Evolutionary conservation across 2,113 vertebrate genomes (phyloP).

Genomic region (Paedocypris sp.): DNA sequence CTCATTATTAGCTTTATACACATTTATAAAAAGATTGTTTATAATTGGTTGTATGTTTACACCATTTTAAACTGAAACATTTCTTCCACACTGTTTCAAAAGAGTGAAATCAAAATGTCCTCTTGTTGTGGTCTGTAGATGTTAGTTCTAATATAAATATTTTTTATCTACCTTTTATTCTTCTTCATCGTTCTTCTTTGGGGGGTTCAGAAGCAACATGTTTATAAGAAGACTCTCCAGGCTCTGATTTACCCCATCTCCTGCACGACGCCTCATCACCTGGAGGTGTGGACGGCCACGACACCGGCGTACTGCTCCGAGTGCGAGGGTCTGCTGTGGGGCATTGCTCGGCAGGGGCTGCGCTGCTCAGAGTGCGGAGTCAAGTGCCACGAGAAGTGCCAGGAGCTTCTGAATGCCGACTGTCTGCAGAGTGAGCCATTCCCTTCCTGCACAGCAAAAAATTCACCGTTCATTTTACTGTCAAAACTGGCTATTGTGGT

Average conservation of each 20-base stretch:
- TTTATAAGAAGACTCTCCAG: slow-evolving; percentile 93
- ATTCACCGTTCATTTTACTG: neutral
- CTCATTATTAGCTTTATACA: too few species aligned
- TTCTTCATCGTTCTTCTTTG: too few species aligned
- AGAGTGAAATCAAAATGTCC: too few species aligned
- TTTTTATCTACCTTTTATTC: neutral
- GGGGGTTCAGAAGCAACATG: slow-evolving; percentile 94
- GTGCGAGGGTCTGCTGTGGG: slow-evolving; percentile 93
- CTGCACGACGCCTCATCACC: slow-evolving; percentile 91
- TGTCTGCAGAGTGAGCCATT: slow-evolving; percentile 87
- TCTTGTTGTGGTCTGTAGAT: too few species aligned
- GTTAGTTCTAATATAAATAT: too few species aligned
- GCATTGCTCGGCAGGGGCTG: slow-evolving; percentile 93
- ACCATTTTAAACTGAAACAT: too few species aligned
- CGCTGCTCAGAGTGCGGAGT: slow-evolving; percentile 89
- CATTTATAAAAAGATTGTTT: neutral
- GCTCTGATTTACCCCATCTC: slow-evolving; percentile 98
- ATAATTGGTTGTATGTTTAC: too few species aligned
- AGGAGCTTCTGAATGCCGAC: slow-evolving; percentile 92
- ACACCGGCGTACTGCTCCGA: slow-evolving; percentile 96
- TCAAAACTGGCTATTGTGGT: too few species aligned
- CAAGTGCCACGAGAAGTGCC: slow-evolving; percentile 98
- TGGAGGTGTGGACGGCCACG: slow-evolving; percentile 94
- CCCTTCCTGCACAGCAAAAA: neutral
- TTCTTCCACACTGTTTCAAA: neutral